Percentiles rank a stretch among this genome's conserved stretches.
Evolutionary conservation across 2,888 invertebrate genomes (phyloP).

Genomic region (Catocala fraxini): DNA sequence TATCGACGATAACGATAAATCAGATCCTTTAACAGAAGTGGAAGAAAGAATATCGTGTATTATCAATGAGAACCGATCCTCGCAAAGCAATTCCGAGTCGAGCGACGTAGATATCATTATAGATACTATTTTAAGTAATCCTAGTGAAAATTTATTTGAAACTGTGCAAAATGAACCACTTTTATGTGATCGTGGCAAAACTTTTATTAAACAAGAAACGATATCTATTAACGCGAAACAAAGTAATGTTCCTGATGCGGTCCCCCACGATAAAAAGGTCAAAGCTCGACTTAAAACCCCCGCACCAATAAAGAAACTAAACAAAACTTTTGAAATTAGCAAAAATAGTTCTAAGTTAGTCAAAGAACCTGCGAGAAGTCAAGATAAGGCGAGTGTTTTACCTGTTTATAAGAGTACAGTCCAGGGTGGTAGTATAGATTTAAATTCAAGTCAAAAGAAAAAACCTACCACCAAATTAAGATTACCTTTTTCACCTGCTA

Average conservation of each 20-base stretch:
- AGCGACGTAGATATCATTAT: slow-evolving; percentile 80
- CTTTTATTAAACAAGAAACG: slow-evolving; percentile 71
- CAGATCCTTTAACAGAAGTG: slow-evolving; percentile 76
- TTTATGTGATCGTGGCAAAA: slow-evolving; percentile 70
- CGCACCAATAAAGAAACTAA: slow-evolving; percentile 71
- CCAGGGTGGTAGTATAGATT: slow-evolving; percentile 64
- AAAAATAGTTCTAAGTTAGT: slow-evolving; percentile 62
- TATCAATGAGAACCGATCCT: slow-evolving; percentile 82
- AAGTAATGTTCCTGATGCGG: slow-evolving; percentile 54
- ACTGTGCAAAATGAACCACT: slow-evolving; percentile 64
- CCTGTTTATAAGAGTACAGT: slow-evolving; percentile 77
- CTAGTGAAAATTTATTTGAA: slow-evolving; percentile 62
- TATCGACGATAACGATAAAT: slow-evolving; percentile 72
- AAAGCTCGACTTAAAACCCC: slow-evolving; percentile 75
- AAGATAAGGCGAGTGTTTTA: slow-evolving; percentile 73
- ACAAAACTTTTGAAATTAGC: slow-evolving; percentile 71
- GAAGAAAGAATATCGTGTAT: slow-evolving; percentile 84
- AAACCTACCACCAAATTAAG: slow-evolving; percentile 74
- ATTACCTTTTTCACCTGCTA: slow-evolving; percentile 78
- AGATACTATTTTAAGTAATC: slow-evolving; percentile 72
- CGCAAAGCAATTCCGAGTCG: slow-evolving; percentile 81
- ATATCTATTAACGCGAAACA: slow-evolving; percentile 58
- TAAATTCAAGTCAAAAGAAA: slow-evolving; percentile 69
- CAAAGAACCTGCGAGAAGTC: slow-evolving; percentile 62
- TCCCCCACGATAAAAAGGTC: slow-evolving; percentile 65